These are phyloP conservation scores for Pandion haliaetus DNA, from an alignment of 2,113 vertebrate genomes.

Conservation along the genomic window DNA sequence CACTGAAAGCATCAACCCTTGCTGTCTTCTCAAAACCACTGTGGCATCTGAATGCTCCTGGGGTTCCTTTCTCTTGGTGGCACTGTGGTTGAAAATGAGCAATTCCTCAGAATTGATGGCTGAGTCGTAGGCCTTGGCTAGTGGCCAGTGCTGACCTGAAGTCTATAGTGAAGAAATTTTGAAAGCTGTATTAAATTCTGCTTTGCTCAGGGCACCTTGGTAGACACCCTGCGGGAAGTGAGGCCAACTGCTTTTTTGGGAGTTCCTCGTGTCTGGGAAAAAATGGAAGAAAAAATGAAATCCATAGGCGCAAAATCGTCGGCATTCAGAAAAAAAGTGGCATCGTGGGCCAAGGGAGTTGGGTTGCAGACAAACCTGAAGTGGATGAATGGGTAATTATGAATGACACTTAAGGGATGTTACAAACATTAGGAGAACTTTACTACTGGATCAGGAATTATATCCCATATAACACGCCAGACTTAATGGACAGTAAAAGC, in stretches of 20 bases:
- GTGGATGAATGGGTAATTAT: constrained; percentile 81
- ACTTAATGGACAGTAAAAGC: accelerated
- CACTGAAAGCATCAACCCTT: neutral
- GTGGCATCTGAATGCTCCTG: neutral
- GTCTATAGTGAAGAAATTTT: neutral
- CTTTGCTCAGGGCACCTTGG: constrained; percentile 82
- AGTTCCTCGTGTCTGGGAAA: constrained; percentile 94
- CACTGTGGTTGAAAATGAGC: neutral
- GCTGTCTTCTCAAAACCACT: neutral
- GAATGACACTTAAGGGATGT: too few relatives aligned
- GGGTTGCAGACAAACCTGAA: constrained; percentile 84
- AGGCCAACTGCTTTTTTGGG: constrained; percentile 89
- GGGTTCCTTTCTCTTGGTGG: neutral
- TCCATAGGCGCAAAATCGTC: constrained; percentile 78
- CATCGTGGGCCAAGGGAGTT: constrained; percentile 84
- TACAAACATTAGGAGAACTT: neutral
- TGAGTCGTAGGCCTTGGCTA: neutral
- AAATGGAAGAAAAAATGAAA: constrained; percentile 93
- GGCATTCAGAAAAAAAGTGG: constrained; percentile 77
- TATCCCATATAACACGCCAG: neutral
- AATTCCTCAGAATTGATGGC: neutral
- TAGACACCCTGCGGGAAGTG: constrained; percentile 84
- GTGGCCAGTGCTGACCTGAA: neutral
- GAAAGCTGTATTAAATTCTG: neutral
- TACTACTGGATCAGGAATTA: neutral